phyloP scores from a whole-genome alignment of 2,888 invertebrate species.

The Drosophila melanosoma region DNA sequence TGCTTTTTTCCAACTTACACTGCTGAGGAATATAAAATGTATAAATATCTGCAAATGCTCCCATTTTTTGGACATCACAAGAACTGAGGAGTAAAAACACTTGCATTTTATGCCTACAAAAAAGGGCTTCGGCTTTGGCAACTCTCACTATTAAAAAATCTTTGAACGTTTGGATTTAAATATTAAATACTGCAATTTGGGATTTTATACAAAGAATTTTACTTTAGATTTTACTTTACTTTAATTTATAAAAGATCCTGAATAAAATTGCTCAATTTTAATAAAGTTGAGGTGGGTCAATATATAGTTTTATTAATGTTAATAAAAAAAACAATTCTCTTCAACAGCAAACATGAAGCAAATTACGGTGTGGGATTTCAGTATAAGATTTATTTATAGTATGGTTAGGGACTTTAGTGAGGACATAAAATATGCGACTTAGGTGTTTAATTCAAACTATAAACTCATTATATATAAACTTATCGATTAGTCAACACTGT shows the following conservation, averaged over 20 bases:
- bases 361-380: background rate
- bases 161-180: too few species aligned
- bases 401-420: background rate
- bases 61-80: background rate
- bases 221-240: background rate
- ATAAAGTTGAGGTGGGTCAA: background rate
- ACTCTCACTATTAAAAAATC: background rate
- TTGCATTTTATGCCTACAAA: background rate
- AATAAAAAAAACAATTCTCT: background rate
- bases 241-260: background rate
- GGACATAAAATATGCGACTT: background rate
- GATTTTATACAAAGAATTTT: background rate
- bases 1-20: fast-evolving
- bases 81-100: background rate
- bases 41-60: too few species aligned
- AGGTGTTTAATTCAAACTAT: background rate
- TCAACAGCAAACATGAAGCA: background rate
- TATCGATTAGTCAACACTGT: conserved; percentile 1
- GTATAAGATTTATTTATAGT: background rate
- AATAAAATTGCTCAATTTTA: background rate
- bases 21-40: background rate
- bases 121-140: too few species aligned
- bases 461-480: background rate
- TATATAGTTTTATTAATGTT: background rate
- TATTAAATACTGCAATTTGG: background rate